phyloP scores from a whole-genome alignment of 2,113 vertebrate genomes.

The Petroica traversi region DNA sequence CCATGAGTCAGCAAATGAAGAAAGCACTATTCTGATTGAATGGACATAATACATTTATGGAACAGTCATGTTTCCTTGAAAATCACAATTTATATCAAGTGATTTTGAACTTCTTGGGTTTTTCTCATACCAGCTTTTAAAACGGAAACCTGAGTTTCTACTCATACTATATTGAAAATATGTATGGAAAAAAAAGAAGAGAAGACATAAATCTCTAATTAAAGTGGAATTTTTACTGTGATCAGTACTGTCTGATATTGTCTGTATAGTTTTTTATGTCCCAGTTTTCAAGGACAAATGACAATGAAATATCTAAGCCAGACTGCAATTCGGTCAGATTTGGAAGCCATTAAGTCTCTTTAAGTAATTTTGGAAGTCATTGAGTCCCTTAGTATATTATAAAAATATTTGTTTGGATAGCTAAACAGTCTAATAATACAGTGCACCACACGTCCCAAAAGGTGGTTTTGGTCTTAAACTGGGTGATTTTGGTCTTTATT shows the following conservation, averaged over 20 bases:
- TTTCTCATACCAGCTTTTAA: background rate
- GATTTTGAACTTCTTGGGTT: background rate
- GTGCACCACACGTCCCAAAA: background rate
- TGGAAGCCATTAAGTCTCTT: background rate
- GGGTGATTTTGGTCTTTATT: rapidly evolving
- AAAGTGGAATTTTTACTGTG: background rate
- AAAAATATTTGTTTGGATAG: background rate
- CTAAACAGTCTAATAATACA: background rate
- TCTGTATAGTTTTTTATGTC: background rate
- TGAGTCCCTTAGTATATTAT: background rate
- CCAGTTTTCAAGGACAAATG: background rate
- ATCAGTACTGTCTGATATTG: background rate
- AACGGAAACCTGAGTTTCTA: background rate
- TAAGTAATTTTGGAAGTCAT: background rate
- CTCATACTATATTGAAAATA: background rate
- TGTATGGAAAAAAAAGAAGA: background rate
- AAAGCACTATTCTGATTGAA: background rate
- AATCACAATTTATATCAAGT: background rate
- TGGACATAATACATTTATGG: background rate
- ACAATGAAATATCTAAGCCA: background rate
- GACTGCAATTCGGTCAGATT: background rate
- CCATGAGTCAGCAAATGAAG: constrained; percentile 6
- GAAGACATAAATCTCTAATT: background rate
- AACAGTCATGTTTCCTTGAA: background rate
- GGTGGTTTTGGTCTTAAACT: background rate